Conservation (phyloP, 2,113 vertebrate species). For the Dicaeum eximium region DNA sequence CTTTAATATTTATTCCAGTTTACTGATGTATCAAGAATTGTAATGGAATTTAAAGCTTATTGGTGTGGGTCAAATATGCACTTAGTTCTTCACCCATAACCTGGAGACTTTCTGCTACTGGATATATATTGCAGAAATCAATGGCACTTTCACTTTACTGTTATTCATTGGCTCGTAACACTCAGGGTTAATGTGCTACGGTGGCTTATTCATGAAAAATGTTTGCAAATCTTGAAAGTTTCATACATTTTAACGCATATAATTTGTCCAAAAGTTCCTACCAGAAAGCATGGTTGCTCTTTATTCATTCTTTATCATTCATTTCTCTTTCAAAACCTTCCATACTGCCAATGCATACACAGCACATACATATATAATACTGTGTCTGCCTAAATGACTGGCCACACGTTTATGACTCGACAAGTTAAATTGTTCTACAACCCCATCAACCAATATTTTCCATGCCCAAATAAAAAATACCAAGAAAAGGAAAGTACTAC, state of each 20-base stretch:
- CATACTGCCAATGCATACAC: not conserved
- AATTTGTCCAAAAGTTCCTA: not conserved
- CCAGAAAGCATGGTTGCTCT: not conserved
- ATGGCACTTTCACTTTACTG: not conserved
- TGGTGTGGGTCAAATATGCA: not conserved
- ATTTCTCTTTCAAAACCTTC: not conserved
- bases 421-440: not conserved
- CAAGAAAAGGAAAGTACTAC: not conserved
- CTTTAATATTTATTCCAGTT: not conserved
- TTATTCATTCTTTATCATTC: not conserved
- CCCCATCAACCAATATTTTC: not conserved
- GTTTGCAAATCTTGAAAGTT: not conserved
- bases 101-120: not conserved
- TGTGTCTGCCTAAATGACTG: not conserved
- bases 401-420: not conserved
- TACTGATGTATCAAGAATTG: not conserved
- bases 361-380: not conserved
- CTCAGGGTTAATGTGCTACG: not conserved
- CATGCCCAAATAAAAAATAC: not conserved
- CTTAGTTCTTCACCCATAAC: not conserved
- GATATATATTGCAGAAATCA: not conserved
- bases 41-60: not conserved
- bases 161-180: not conserved
- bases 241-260: not conserved
- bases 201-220: not conserved